Evolutionary conservation across 2,888 invertebrate species (phyloP), one percentile per base, ranked within the genome.

Genomic region (Nemoura dubitans): DNA sequence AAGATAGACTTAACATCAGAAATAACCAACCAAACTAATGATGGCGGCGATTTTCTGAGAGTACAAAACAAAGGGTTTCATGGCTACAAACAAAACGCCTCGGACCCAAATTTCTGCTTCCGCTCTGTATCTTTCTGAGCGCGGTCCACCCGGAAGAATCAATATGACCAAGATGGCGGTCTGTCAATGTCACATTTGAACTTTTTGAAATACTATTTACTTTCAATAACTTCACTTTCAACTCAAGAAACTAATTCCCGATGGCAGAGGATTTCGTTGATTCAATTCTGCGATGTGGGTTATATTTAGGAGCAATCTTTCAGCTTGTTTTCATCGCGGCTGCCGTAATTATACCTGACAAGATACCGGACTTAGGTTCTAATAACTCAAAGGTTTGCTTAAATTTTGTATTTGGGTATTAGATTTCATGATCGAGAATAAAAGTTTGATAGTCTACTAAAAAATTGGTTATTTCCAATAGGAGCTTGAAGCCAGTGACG

Each of bases 301-400:
- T 98, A 5, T 97, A 97, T 90, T 92, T 97, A 76, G 97, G 97
- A 5, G 97, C 97, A 25, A 93, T 96, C n/a, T 98, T 98, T 90
- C 98, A 98, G 92, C 92, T 98, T 86, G 92, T 96, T 28, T 98
- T 97, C 90, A 93, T 98, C 88, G 93, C 96, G 85, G 96, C 97
- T 27, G 97, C 97, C 89, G 95, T 97, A 83, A 94, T 96, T 87
- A 93, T 96, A 87, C 95, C 95, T n/a, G 94, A 95, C 89, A 94
- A 93, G 89, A 93, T 94, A 88, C 93, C 93, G 76, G 94, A 94
- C 88, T 91, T 90, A 89, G 91, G 90, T 88, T 90, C 91, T 26
- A 93, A 92, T 90, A 85, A 86, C 77, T 77, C 86, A 29, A 86
- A 86, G 87, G 86, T 88, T 83, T 28, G 43, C 5, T 14, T 36